These are phyloP conservation scores for Pollimyrus isidori DNA, from an alignment of 2,113 vertebrate genomes.

Conservation along the genomic window DNA sequence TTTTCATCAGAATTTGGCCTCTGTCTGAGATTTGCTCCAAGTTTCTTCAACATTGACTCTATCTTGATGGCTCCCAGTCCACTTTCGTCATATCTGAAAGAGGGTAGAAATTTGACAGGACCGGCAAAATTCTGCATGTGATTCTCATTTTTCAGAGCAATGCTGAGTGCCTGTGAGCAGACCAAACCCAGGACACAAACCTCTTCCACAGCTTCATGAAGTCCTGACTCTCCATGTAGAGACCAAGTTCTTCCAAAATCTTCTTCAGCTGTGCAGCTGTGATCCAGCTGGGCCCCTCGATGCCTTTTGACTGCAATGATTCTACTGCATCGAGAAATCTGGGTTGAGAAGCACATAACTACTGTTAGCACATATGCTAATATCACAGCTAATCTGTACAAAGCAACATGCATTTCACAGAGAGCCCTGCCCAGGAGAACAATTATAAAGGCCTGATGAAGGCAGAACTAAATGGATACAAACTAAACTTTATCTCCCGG, in stretches of 20 bases:
- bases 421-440: neutral
- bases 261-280: constrained; percentile 36
- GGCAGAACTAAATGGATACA: neutral
- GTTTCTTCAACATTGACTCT: constrained; percentile 36
- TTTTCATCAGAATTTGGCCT: constrained; percentile 13
- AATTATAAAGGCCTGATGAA: neutral
- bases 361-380: neutral
- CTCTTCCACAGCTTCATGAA: constrained; percentile 51
- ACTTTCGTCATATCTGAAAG: constrained; percentile 40
- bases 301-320: constrained; percentile 24
- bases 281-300: constrained; percentile 31
- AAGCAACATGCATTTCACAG: neutral
- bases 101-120: neutral
- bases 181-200: neutral
- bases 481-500: neutral
- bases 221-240: constrained; percentile 37
- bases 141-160: neutral
- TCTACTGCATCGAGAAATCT: constrained; percentile 41
- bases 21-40: constrained; percentile 30
- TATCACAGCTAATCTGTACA: neutral
- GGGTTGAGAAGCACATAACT: neutral
- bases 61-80: constrained; percentile 37
- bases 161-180: too few species aligned
- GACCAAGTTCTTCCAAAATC: constrained; percentile 38
- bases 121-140: neutral